These are phyloP conservation scores for Myotis pilosus DNA, from an alignment of 2,797 vertebrate species.

Conservation along the genomic window DNA sequence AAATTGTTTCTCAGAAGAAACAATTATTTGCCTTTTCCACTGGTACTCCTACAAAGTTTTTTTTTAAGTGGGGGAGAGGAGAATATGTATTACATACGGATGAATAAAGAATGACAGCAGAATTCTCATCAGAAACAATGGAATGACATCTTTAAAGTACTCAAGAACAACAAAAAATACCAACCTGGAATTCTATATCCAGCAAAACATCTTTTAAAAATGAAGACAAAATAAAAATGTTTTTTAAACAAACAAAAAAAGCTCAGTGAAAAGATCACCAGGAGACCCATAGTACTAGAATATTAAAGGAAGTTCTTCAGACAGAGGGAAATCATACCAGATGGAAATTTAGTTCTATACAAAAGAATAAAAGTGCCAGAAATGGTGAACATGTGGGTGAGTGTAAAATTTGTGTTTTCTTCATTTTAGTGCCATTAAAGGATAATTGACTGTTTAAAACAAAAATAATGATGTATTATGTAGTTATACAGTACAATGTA, in stretches of 20 bases:
- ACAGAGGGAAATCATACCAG: not conserved
- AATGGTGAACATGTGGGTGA: not conserved
- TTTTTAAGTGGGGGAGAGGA: not conserved
- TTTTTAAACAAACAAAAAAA: not conserved
- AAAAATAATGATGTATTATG: not conserved
- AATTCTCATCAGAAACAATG: not conserved
- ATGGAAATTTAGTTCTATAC: slow-evolving; percentile 10
- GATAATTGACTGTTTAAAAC: not conserved
- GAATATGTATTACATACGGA: not conserved
- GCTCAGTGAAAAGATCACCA: not conserved
- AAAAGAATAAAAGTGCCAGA: not conserved
- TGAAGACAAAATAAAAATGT: not conserved
- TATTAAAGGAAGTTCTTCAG: not conserved
- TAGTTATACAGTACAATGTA: not conserved
- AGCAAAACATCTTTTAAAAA: slow-evolving; percentile 2
- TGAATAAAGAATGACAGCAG: not conserved
- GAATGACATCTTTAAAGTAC: not conserved
- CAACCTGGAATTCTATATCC: not conserved
- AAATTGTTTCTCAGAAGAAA: not conserved
- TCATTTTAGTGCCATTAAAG: not conserved
- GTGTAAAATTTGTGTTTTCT: not conserved
- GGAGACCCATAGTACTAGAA: not conserved
- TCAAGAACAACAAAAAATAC: not conserved
- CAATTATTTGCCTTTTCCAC: not conserved
- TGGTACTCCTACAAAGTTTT: not conserved